Conservation (phyloP, 2,888 invertebrate species). For the Drosophila aldrichi region DNA sequence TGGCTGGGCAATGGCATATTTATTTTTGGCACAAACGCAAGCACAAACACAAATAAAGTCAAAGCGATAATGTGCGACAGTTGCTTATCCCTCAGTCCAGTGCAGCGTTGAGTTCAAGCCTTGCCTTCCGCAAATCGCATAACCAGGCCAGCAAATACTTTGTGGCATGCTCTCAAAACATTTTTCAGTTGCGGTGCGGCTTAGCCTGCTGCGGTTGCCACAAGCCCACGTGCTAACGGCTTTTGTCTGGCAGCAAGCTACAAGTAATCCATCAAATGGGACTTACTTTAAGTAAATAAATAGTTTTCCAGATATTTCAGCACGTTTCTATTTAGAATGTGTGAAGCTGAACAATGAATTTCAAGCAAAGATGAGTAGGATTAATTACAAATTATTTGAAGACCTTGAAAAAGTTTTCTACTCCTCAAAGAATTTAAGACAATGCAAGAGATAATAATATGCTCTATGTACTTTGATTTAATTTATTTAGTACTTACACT, state of each 20-base stretch:
- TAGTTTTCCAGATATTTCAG: neutral
- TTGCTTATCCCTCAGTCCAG: slow-evolving; percentile 45
- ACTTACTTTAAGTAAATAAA: neutral
- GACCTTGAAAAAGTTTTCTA: neutral
- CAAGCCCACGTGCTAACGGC: slow-evolving; percentile 12
- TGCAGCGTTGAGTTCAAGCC: neutral
- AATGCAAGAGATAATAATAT: neutral
- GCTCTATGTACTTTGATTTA: neutral
- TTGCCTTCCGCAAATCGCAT: slow-evolving; percentile 29
- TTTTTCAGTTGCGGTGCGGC: slow-evolving; percentile 53
- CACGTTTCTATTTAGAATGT: neutral
- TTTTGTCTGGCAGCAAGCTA: neutral
- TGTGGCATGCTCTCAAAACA: slow-evolving; percentile 46
- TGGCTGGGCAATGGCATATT: slow-evolving; percentile 62
- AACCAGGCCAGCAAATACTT: slow-evolving; percentile 20
- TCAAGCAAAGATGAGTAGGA: too few relatives aligned
- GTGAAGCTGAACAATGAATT: neutral
- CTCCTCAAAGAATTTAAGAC: neutral
- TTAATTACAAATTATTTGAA: neutral
- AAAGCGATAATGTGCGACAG: slow-evolving; percentile 65
- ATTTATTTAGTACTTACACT: neutral
- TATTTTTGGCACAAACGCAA: slow-evolving; percentile 62
- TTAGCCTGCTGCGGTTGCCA: slow-evolving; percentile 29
- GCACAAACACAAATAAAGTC: slow-evolving; percentile 36
- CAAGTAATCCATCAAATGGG: slow-evolving; percentile 27